Evolutionary conservation across 2,113 vertebrate species (phyloP).

Genomic region (Megaceryle torquata): DNA sequence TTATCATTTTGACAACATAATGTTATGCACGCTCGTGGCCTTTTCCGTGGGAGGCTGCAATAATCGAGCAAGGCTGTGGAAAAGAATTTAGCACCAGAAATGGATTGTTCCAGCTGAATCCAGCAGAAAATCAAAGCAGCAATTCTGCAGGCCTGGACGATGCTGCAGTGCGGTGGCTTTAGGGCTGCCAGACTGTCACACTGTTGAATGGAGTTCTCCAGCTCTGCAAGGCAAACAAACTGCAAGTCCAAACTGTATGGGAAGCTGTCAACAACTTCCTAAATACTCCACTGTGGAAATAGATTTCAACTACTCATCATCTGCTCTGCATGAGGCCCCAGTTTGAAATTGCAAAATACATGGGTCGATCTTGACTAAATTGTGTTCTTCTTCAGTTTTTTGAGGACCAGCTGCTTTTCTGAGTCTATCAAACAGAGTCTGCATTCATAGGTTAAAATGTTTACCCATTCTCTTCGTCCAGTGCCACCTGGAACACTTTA

Average conservation of each 20-base stretch:
- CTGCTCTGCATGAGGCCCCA: neutral
- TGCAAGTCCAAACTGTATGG: neutral
- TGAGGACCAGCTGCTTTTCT: neutral
- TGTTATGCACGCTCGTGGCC: neutral
- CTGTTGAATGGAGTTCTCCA: neutral
- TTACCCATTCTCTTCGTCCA: neutral
- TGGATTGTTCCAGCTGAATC: neutral
- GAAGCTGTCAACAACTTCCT: neutral
- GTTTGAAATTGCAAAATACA: neutral
- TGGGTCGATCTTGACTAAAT: neutral
- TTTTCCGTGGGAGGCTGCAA: neutral
- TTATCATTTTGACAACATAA: neutral
- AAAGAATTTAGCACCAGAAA: neutral
- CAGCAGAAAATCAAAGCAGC: neutral
- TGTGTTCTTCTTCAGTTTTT: neutral
- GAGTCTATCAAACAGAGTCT: neutral
- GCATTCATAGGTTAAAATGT: neutral
- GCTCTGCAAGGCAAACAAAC: neutral
- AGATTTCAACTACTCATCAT: neutral
- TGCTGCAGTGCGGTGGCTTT: neutral
- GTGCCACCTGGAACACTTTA: neutral
- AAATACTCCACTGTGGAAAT: neutral
- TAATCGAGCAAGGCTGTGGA: neutral
- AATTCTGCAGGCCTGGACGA: rapidly evolving
- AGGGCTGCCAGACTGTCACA: neutral